Percentiles rank a stretch among this genome's conserved stretches.
Evolutionary conservation across 2,888 invertebrate genomes (phyloP).

Genomic region (Leptopilina syphax): DNA sequence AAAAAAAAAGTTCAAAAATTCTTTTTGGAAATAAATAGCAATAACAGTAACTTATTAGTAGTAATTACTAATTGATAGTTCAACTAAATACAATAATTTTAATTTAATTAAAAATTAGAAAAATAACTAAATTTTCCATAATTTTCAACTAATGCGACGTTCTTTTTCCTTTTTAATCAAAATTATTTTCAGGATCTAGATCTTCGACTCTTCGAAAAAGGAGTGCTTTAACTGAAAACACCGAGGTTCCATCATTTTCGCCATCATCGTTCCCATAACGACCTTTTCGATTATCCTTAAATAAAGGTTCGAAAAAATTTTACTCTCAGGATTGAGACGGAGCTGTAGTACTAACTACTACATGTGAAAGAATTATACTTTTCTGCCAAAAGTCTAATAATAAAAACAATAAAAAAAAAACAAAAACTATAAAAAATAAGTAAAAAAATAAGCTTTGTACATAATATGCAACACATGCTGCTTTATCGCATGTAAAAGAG

Average conservation of each 20-base stretch:
- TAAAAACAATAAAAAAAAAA: not conserved
- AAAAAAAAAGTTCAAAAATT: too few relatives aligned
- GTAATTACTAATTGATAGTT: too few relatives aligned
- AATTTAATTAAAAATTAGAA: not conserved
- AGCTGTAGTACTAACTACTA: constrained; percentile 11
- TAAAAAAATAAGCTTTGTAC: constrained; percentile 5
- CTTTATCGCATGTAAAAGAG: constrained; percentile 5
- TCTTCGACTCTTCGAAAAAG: constrained; percentile 25
- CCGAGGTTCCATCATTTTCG: constrained; percentile 13
- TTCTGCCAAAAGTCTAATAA: constrained; percentile 7
- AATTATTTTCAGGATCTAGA: constrained; percentile 20
- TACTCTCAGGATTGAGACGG: constrained; percentile 12
- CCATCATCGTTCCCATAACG: constrained; percentile 23
- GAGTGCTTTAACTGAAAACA: constrained; percentile 22
- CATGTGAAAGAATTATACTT: constrained; percentile 5
- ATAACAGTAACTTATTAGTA: too few relatives aligned
- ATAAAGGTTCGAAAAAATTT: not conserved
- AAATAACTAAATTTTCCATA: not conserved
- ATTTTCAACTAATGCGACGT: not conserved
- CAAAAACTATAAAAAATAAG: not conserved
- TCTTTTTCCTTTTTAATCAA: not conserved
- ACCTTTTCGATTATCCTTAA: not conserved
- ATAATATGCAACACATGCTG: constrained; percentile 28
- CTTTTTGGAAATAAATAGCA: too few relatives aligned
- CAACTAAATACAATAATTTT: too few relatives aligned